These are phyloP conservation scores for Odontesthes bonariensis DNA, from an alignment of 2,113 vertebrate species.

Conservation along the genomic window DNA sequence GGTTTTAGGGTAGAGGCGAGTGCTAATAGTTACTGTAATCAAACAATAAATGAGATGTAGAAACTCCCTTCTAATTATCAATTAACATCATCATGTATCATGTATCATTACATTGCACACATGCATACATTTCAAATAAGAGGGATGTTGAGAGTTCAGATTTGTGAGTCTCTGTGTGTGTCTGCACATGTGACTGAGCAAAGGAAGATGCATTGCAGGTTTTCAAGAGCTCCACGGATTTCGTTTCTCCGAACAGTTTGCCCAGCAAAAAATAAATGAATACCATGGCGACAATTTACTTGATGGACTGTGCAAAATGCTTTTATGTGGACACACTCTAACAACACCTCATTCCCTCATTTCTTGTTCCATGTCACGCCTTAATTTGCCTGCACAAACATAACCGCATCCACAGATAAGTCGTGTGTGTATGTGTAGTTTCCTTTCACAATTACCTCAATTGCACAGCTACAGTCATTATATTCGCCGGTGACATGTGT, in stretches of 20 bases:
- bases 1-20: constrained; percentile 9
- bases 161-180: not conserved
- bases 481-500: not conserved
- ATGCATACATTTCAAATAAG: not conserved
- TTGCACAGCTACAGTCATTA: not conserved
- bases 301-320: constrained; percentile 42
- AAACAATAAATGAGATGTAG: constrained; percentile 26
- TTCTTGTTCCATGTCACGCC: constrained; percentile 19
- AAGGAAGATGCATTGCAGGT: constrained; percentile 42
- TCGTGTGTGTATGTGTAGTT: no score
- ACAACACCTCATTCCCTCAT: constrained; percentile 13
- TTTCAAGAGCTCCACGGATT: constrained; percentile 27
- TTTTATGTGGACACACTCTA: constrained; percentile 1
- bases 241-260: constrained; percentile 13
- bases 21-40: constrained; percentile 36
- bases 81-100: no score
- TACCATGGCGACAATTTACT: constrained; percentile 29
- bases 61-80: constrained; percentile 18
- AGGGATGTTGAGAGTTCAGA: not conserved
- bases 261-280: constrained; percentile 14
- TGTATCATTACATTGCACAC: constrained; percentile 35
- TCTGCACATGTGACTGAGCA: not conserved
- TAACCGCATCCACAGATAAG: not conserved
- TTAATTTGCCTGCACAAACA: constrained; percentile 14
- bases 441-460: not conserved